These are phyloP conservation scores for Strongylocentrotus purpuratus DNA, from an alignment of 35 echinoderm and acorn worm genomes.

Conservation along the genomic window DNA sequence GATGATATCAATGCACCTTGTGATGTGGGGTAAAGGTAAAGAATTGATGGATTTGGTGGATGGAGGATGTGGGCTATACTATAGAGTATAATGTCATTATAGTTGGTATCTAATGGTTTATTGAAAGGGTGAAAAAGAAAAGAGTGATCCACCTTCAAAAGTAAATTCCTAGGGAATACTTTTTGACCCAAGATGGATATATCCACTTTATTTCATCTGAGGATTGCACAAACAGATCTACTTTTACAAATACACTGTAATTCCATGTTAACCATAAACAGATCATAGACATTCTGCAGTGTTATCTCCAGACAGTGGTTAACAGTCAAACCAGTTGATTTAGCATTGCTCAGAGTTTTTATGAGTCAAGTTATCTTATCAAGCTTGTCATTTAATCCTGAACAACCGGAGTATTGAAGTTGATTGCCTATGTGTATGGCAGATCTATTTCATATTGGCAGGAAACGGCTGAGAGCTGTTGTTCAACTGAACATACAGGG, in stretches of 20 bases:
- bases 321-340: not conserved
- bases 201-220: not conserved
- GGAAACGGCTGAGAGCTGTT: not conserved
- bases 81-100: too few species aligned
- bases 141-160: too few species aligned
- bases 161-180: too few species aligned
- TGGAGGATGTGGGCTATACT: too few species aligned
- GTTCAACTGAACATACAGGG: too few species aligned
- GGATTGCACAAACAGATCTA: not conserved
- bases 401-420: not conserved
- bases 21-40: too few species aligned
- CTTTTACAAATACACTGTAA: not conserved
- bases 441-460: not conserved
- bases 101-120: too few species aligned
- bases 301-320: not conserved
- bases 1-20: not conserved
- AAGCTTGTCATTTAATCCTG: not conserved
- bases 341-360: not conserved
- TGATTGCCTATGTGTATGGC: not conserved
- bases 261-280: not conserved
- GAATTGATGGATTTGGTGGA: too few species aligned
- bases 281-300: not conserved
- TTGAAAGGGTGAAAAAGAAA: too few species aligned
- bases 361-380: not conserved
- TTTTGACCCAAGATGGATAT: not conserved